Percentiles rank a stretch among this genome's conserved stretches.
Conservation (phyloP, 2,113 vertebrate genomes). For the Marmota flaviventris region DNA sequence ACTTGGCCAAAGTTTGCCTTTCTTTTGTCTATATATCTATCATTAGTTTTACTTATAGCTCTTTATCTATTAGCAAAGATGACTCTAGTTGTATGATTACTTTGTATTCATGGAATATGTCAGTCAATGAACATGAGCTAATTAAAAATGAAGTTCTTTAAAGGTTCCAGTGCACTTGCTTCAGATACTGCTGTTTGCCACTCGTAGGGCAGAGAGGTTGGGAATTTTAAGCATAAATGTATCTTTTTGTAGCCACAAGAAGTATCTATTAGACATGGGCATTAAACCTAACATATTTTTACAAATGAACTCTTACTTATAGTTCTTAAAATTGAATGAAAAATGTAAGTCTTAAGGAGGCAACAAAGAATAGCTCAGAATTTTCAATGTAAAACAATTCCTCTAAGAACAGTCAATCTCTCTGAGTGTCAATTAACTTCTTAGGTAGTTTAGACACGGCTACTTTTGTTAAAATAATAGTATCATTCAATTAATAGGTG, state of each 20-base stretch:
- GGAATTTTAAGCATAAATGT: background rate
- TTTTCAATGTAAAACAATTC: conserved; percentile 26
- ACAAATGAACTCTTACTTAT: background rate
- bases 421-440: background rate
- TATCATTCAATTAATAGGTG: background rate
- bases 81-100: background rate
- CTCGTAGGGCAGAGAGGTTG: background rate
- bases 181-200: background rate
- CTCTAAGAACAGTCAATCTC: background rate
- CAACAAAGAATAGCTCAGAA: background rate
- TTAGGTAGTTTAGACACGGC: conserved; percentile 30
- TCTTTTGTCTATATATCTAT: background rate
- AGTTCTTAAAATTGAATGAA: background rate
- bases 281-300: background rate
- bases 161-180: background rate
- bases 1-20: background rate
- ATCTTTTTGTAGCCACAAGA: background rate
- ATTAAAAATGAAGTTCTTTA: conserved; percentile 24
- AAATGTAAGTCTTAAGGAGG: background rate
- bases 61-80: background rate
- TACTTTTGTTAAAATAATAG: background rate
- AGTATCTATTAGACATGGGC: background rate
- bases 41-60: background rate
- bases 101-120: background rate
- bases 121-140: background rate